These are phyloP conservation scores for Charanyca ferruginea DNA, from an alignment of 2,888 invertebrate genomes.

Conservation along the genomic window DNA sequence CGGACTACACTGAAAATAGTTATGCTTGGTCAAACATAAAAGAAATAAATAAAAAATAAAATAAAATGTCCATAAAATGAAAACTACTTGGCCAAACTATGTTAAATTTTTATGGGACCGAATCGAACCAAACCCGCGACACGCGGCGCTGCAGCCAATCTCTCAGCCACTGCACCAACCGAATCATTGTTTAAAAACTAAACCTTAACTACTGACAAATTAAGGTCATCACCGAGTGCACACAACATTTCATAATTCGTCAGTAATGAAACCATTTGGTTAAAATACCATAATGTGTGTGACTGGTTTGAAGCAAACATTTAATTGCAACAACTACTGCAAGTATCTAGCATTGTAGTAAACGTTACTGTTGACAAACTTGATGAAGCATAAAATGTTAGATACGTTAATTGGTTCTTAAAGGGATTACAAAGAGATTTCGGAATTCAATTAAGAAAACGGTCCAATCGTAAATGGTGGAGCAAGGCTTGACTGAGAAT, in stretches of 20 bases:
- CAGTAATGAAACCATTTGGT: conserved; percentile 8
- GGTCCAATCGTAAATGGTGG: not conserved
- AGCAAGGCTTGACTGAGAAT: too few relatives aligned
- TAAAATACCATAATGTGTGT: conserved; percentile 11
- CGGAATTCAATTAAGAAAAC: not conserved
- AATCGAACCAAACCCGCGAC: too few relatives aligned
- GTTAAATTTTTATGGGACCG: too few relatives aligned
- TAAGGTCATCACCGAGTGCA: conserved; percentile 12
- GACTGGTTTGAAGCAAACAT: conserved; percentile 2
- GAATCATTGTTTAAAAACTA: too few relatives aligned
- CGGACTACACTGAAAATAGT: too few relatives aligned
- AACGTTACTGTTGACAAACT: conserved; percentile 1
- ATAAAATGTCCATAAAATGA: too few relatives aligned
- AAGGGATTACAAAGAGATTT: not conserved
- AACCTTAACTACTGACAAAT: conserved; percentile 6
- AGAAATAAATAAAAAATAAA: too few relatives aligned
- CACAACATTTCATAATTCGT: conserved; percentile 14
- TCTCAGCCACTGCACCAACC: too few relatives aligned
- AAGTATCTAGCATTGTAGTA: not conserved
- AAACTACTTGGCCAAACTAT: too few relatives aligned
- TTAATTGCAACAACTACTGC: not conserved
- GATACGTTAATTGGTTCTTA: conserved; percentile 9
- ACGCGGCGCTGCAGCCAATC: too few relatives aligned
- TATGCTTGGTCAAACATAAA: too few relatives aligned
- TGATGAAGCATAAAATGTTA: not conserved